Base-by-base conservation (phyloP, 37 sponge, comb jelly and placozoan species). In the Petrosia ficiformis region DNA sequence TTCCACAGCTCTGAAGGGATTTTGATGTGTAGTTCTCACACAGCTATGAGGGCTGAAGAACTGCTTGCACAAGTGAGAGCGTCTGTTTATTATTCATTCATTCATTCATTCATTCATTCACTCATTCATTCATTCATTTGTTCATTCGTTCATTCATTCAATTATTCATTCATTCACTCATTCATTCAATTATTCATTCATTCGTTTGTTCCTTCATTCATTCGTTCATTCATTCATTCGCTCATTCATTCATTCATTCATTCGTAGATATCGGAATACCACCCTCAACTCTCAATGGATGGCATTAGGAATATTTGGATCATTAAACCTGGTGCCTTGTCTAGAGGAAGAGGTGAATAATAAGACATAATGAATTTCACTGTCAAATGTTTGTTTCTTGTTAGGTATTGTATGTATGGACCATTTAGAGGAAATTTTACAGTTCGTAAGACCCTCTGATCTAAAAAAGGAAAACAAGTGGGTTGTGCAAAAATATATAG, bases 401-500 rank as follows among this genome's bases (percentile, higher is more conserved):
- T 48, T 40, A 90, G 91, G 96, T 32, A 95, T 95, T 6, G 30
- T 43, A 61, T 95, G 96, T 41, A 60, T 82, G 69, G 71, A 77
- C 37, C 68, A 68, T 0, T 78, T 95, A 71, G 80, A 89, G 26
- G 65, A 68, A 41, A 92, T 95, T 39, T 81, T 92, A 0, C 81
- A 73, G 5, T 39, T 86, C 31, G 88, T 84, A 2, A 70, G 78
- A 60, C 71, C 74, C 38, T 63, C 72, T 11, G 58, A 77, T 21
- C 70, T 63, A 44, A 83, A 41, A 66, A 85, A 86, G 57, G 89
- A 92, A 74, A 75, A 80, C 34, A 89, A 86, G 39, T 94, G 90
- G 93, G 88, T 98, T 6, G 82, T 98, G 26, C 99, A 98, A 74
- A 98, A 98, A 70, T 98, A 98, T 74, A 98, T 98, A n/a, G 90